These are phyloP conservation scores for Idaea biselata DNA, from an alignment of 2,888 invertebrate species.

Conservation along the genomic window DNA sequence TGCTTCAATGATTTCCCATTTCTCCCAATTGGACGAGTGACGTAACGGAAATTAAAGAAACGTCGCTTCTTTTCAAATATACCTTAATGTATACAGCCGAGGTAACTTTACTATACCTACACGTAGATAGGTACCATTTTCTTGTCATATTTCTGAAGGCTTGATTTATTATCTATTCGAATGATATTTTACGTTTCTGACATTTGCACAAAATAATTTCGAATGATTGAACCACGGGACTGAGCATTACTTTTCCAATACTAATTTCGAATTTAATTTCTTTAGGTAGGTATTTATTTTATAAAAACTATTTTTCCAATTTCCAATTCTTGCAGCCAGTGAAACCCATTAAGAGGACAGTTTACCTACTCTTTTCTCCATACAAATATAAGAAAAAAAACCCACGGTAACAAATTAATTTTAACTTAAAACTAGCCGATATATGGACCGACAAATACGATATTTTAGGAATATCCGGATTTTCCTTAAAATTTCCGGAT, in stretches of 20 bases:
- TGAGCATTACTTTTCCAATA: not conserved
- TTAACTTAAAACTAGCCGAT: too few relatives aligned
- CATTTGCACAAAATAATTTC: not conserved
- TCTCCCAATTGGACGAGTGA: slow-evolving; percentile 75
- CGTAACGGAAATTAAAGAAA: slow-evolving; percentile 79
- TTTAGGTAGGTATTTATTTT: too few relatives aligned
- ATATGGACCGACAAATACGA: too few relatives aligned
- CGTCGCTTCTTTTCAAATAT: slow-evolving; percentile 52
- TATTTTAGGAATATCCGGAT: too few relatives aligned
- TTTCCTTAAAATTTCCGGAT: too few relatives aligned
- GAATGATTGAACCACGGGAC: not conserved
- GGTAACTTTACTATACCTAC: slow-evolving; percentile 19
- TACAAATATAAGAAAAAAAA: too few relatives aligned
- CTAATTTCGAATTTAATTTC: not conserved
- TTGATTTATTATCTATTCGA: slow-evolving; percentile 19
- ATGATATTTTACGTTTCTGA: slow-evolving; percentile 8
- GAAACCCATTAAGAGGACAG: too few relatives aligned
- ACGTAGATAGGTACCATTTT: not conserved
- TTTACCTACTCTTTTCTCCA: too few relatives aligned
- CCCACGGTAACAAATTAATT: too few relatives aligned
- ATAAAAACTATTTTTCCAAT: too few relatives aligned
- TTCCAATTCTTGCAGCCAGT: too few relatives aligned
- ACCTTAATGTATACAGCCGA: slow-evolving; percentile 38
- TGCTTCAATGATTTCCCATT: slow-evolving; percentile 71
- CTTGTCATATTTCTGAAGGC: slow-evolving; percentile 25